Evolutionary conservation across 2,888 invertebrate species (phyloP), one percentile per base, ranked within the genome.

Genomic region (Muschampia plurimacula): DNA sequence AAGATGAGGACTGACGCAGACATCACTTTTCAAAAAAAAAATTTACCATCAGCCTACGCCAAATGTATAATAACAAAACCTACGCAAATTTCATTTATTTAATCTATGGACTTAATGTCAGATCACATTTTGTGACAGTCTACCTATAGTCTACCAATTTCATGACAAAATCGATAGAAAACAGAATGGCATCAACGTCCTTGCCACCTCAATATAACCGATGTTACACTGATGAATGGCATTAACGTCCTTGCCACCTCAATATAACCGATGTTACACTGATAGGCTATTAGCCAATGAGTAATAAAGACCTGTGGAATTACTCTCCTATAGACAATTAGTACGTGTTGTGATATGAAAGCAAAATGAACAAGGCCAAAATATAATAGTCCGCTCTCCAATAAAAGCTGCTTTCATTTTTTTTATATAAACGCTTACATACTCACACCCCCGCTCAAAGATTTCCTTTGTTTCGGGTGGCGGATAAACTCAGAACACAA

Each of bases 261-360:
- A 12, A 57, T 57, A 57, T 22, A 57, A 57, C 55, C 55, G 55
- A 57, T 57, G 55, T 22, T 57, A 57, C 55, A 57, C 39, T 52
- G 55, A 67, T 57, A 44, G 59, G 59, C 67, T 57, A 55, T 55
- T 55, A 55, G 55, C 55, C 55, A 15, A 55, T 55, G 55, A 55
- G 22, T 15, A 55, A 55, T 55, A 55, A 55, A 55, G 55, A 22
- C 44, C 60, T 68, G 15, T 4, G 46, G 44, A 68, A 68, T 60
- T 46, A 55, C 55, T 15, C 55, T 28, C 55, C 22, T 6, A 22
- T 55, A 55, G 55, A 55, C 22, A 55, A 55, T 22, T 55, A 22
- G 55, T 22, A 3, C 22, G 22, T 22, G 22, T 55, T 55, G 22
- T 55, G 55, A 55, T 55, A 55, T 55, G 22, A 55, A 10, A n/a